phyloP scores from a whole-genome alignment of 1,140 invertebrate genomes.

The Samia ricini region DNA sequence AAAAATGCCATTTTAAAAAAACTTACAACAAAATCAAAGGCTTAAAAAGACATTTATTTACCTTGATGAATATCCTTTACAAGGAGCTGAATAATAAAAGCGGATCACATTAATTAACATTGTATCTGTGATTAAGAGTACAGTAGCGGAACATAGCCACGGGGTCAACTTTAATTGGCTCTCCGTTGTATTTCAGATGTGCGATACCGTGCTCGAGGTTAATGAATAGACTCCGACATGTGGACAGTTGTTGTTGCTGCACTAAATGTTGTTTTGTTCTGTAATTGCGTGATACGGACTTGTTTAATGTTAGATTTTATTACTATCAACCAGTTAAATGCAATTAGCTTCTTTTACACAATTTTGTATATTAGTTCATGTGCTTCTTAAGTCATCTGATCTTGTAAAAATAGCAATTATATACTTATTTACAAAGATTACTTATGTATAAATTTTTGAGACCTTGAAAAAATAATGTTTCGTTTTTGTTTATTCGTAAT shows the following conservation, averaged over 20 bases:
- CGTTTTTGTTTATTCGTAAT: too few species aligned
- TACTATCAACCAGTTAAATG: background rate
- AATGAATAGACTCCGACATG: conserved; percentile 63
- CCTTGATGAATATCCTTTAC: conserved; percentile 36
- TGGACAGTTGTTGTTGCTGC: conserved; percentile 61
- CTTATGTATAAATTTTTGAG: too few species aligned
- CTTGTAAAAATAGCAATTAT: too few species aligned
- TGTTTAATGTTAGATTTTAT: conserved; percentile 14
- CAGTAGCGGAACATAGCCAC: conserved; percentile 55
- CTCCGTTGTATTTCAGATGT: conserved; percentile 60
- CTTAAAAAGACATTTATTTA: conserved; percentile 1
- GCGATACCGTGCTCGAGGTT: conserved; percentile 59
- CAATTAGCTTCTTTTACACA: background rate
- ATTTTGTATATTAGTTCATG: too few species aligned
- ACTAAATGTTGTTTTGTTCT: conserved; percentile 48
- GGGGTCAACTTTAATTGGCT: conserved; percentile 70
- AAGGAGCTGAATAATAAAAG: conserved; percentile 53
- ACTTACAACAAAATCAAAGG: background rate
- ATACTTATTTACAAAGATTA: too few species aligned
- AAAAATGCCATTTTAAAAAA: background rate
- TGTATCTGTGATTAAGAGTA: conserved; percentile 72
- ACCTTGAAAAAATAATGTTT: too few species aligned
- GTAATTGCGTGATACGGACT: conserved; percentile 43
- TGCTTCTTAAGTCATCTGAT: too few species aligned
- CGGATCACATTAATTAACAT: conserved; percentile 65